Conservation (phyloP, 2,113 vertebrate genomes). For the Ailuropoda melanoleuca region DNA sequence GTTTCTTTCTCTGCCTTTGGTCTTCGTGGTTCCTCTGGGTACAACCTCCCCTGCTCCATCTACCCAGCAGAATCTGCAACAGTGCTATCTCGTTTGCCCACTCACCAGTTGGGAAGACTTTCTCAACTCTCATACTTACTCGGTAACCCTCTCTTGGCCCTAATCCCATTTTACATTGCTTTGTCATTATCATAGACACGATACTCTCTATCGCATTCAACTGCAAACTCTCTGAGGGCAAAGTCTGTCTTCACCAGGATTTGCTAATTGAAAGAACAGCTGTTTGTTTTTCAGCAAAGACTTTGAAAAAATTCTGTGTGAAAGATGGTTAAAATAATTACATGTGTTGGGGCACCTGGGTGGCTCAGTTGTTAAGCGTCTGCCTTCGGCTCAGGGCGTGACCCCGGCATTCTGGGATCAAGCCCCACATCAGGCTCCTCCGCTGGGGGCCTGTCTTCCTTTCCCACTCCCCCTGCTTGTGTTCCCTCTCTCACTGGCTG, state of each 20-base stretch:
- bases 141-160: not conserved
- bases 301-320: not conserved
- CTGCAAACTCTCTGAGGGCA: not conserved
- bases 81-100: not conserved
- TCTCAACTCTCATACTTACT: not conserved
- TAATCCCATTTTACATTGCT: not conserved
- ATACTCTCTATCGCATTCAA: not conserved
- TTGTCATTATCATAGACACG: not conserved
- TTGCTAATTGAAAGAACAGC: not conserved
- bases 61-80: not conserved
- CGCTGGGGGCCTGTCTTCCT: too few relatives aligned
- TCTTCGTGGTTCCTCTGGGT: not conserved
- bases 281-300: not conserved
- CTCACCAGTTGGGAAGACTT: not conserved
- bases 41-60: not conserved
- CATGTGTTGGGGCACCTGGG: not conserved
- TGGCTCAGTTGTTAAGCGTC: too few relatives aligned
- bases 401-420: too few relatives aligned
- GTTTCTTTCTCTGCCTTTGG: not conserved
- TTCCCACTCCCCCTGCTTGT: too few relatives aligned
- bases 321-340: constrained; percentile 34
- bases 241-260: not conserved
- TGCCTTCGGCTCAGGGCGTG: too few relatives aligned
- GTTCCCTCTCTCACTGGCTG: too few relatives aligned
- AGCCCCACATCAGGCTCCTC: too few relatives aligned